phyloP scores from a whole-genome alignment of 2,113 vertebrate genomes.

The Sorex araneus region DNA sequence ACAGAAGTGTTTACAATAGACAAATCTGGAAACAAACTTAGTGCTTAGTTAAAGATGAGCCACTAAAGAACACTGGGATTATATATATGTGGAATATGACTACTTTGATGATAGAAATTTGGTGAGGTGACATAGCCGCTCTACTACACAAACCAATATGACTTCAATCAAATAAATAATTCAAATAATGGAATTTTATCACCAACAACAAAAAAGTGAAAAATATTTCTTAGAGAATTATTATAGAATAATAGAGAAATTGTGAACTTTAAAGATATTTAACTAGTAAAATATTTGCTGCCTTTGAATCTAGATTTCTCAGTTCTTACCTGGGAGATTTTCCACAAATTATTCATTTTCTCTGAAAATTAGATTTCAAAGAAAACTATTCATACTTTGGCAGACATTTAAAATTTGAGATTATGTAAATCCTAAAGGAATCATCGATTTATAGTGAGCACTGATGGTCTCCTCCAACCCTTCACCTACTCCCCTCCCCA shows the following conservation, averaged over 20 bases:
- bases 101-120: too few relatives aligned
- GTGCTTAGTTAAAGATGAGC: too few relatives aligned
- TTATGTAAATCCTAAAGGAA: neutral
- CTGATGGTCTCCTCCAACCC: neutral
- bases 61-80: too few relatives aligned
- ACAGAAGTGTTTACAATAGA: too few relatives aligned
- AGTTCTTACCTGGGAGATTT: neutral
- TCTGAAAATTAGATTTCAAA: neutral
- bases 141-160: too few relatives aligned
- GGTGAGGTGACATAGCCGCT: too few relatives aligned
- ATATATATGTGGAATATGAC: too few relatives aligned
- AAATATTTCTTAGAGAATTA: neutral
- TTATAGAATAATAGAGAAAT: neutral
- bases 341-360: neutral
- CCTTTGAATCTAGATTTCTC: too few relatives aligned
- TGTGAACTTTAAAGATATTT: neutral
- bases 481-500: neutral
- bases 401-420: neutral
- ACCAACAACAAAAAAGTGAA: too few relatives aligned
- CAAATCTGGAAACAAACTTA: too few relatives aligned
- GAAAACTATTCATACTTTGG: neutral
- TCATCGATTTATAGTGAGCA: neutral
- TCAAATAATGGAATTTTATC: too few relatives aligned
- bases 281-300: neutral
- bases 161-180: too few relatives aligned